Evolutionary conservation across 2,113 vertebrate genomes (phyloP).

Genomic region (Porphyrio hochstetteri): DNA sequence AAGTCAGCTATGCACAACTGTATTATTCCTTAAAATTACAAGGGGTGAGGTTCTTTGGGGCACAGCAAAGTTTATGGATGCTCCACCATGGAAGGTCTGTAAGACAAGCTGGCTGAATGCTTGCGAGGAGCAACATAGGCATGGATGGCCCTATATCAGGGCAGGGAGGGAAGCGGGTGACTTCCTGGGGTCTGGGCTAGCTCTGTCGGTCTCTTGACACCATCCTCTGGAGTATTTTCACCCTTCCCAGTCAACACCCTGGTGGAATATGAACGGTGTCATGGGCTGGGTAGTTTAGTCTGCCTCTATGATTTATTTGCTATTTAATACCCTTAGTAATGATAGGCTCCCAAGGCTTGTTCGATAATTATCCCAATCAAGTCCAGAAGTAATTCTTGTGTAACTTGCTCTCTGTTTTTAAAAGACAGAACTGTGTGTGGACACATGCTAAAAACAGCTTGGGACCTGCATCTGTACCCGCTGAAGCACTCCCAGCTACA

Average conservation of each 20-base stretch:
- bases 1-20: slow-evolving; percentile 9
- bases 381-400: not conserved
- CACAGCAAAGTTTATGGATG: not conserved
- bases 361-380: not conserved
- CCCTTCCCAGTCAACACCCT: not conserved
- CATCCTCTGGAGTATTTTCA: not conserved
- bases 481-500: not conserved
- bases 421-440: not conserved
- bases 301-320: slow-evolving; percentile 14
- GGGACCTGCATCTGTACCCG: not conserved
- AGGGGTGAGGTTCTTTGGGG: not conserved
- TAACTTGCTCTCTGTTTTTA: not conserved
- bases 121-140: not conserved
- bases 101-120: not conserved
- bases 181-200: not conserved
- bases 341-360: not conserved
- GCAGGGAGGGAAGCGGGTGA: not conserved
- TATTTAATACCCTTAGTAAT: slow-evolving; percentile 25
- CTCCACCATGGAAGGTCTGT: not conserved
- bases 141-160: not conserved
- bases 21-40: slow-evolving; percentile 50
- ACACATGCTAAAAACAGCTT: not conserved
- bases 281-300: not conserved
- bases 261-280: not conserved
- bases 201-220: not conserved